Evolutionary conservation across 2,113 vertebrate genomes (phyloP).

Genomic region (Corythaeola cristata): DNA sequence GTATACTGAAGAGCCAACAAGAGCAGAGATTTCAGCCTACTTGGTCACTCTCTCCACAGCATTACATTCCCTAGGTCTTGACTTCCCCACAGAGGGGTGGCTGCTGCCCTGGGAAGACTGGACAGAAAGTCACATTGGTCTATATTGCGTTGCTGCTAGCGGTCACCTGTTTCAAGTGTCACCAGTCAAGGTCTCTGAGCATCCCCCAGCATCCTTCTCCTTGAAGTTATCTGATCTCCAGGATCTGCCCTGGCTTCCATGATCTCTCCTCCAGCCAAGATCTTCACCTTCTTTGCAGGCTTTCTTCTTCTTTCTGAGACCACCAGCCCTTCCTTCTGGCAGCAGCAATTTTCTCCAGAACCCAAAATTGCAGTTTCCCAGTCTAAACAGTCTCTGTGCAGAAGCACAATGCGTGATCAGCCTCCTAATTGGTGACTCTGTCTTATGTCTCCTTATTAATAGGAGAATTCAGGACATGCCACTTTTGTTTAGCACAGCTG

Average conservation of each 20-base stretch:
- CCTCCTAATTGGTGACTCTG: neutral
- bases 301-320: neutral
- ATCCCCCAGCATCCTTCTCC: neutral
- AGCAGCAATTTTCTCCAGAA: neutral
- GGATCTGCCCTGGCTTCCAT: neutral
- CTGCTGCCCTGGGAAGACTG: neutral
- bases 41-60: rapidly evolving
- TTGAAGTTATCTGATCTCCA: neutral
- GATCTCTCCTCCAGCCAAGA: neutral
- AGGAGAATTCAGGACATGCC: neutral
- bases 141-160: neutral
- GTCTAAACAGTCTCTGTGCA: neutral
- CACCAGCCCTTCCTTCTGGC: neutral
- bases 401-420: neutral
- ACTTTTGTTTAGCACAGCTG: neutral
- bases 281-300: neutral
- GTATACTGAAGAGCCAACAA: neutral
- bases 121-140: neutral
- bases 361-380: neutral
- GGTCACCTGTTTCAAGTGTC: neutral
- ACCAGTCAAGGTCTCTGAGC: neutral
- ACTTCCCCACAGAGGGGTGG: too few relatives aligned
- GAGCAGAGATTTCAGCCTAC: neutral
- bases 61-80: neutral
- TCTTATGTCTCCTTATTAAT: neutral